These are phyloP conservation scores for Gephyroberyx darwinii DNA, from an alignment of 2,797 vertebrate genomes.

Conservation along the genomic window DNA sequence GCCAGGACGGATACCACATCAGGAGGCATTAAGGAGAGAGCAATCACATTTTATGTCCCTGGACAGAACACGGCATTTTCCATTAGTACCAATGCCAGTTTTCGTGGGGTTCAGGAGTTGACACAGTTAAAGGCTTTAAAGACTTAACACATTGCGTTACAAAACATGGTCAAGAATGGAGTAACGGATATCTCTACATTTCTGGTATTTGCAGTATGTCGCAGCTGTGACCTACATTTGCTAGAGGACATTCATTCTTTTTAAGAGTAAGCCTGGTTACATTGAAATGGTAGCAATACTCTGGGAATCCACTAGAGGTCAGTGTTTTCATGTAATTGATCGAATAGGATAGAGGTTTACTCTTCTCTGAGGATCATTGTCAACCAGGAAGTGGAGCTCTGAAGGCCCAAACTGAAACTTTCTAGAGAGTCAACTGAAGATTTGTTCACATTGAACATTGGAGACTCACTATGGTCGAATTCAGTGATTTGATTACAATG, in stretches of 20 bases:
- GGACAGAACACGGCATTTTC: neutral
- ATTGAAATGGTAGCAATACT: slow-evolving; percentile 7
- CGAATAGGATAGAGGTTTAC: too few species aligned
- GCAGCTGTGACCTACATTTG: neutral
- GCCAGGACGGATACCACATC: slow-evolving; percentile 31
- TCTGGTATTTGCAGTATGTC: slow-evolving; percentile 3
- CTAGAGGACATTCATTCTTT: neutral
- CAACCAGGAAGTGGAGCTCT: neutral
- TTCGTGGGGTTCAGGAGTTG: slow-evolving; percentile 20
- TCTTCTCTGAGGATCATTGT: neutral
- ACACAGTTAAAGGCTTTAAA: neutral
- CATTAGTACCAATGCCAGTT: slow-evolving; percentile 8
- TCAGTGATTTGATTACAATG: neutral
- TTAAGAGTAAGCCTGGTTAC: neutral
- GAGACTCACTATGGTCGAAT: neutral
- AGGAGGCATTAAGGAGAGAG: slow-evolving; percentile 6
- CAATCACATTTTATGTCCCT: slow-evolving; percentile 22
- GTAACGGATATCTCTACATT: neutral
- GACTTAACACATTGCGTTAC: neutral
- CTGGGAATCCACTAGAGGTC: slow-evolving; percentile 42
- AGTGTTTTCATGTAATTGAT: slow-evolving; percentile 6
- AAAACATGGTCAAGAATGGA: neutral
- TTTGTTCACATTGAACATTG: neutral
- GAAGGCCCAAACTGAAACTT: too few species aligned
- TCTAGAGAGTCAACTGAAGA: neutral